phyloP scores from a whole-genome alignment of 2,888 invertebrate genomes.

The Dione juno region DNA sequence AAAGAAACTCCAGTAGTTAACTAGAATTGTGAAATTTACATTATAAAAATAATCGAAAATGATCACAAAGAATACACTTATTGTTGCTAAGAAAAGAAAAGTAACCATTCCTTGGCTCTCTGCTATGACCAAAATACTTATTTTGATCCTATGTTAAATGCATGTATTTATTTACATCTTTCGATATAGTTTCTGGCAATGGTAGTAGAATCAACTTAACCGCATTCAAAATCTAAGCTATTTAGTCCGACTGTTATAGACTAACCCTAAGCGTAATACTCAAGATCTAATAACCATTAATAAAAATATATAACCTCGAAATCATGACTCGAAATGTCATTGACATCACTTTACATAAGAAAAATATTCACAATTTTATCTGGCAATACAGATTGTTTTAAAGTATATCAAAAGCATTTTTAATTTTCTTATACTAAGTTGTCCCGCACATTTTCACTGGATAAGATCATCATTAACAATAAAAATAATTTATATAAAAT shows the following conservation, averaged over 20 bases:
- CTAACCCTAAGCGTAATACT: conserved; percentile 76
- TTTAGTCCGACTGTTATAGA: conserved; percentile 68
- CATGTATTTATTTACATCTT: conserved; percentile 79
- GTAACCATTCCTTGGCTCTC: conserved; percentile 69
- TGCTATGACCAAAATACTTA: conserved; percentile 70
- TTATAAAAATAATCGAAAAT: conserved; percentile 68
- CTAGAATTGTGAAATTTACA: conserved; percentile 75
- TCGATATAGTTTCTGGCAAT: conserved; percentile 66
- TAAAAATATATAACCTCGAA: conserved; percentile 76
- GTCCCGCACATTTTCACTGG: conserved; percentile 76
- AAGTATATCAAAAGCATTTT: conserved; percentile 78
- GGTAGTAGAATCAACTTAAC: conserved; percentile 64
- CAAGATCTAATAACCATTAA: conserved; percentile 75
- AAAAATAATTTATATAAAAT: conserved; percentile 80
- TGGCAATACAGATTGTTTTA: conserved; percentile 83
- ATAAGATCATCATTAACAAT: conserved; percentile 75
- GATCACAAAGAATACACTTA: conserved; percentile 72
- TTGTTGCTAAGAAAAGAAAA: conserved; percentile 71
- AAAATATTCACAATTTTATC: conserved; percentile 84
- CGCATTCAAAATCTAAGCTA: conserved; percentile 59
- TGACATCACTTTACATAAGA: conserved; percentile 78
- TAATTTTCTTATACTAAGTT: conserved; percentile 78
- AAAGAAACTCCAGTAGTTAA: conserved; percentile 75
- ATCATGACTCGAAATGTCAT: conserved; percentile 81
- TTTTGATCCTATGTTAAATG: conserved; percentile 74